Evolutionary conservation across 2,888 invertebrate species (phyloP), one percentile per base, ranked within the genome.

Genomic region (Pharmacophagus antenor): DNA sequence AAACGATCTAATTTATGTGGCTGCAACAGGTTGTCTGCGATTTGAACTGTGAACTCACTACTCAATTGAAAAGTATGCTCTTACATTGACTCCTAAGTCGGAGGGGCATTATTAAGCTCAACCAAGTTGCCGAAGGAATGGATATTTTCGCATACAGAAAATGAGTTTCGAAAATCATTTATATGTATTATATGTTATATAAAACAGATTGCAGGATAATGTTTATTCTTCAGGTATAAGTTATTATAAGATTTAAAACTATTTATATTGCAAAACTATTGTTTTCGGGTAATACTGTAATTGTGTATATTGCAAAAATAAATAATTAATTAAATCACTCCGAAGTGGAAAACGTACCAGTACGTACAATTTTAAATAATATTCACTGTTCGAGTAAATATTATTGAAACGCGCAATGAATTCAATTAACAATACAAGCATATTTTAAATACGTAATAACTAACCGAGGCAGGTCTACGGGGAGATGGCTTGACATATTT

Each of bases 401-500:
- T 8, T 18, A 37, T 42, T 27, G 44, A 52, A 18, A 37, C 52
- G 47, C 23, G 12, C 46, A 12, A 52, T 52, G 47, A 47, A 58
- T 52, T 37, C 17, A 21, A 58, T 41, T 52, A 44, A 54, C 54
- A 50, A 59, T 44, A 59, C 50, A 22, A 10, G 17, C 54, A 25
- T 18, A 48, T 48, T 27, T 49, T 50, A 44, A 49, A 55, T 44
- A 59, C 44, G 23, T 47, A 51, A 60, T 55, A 37, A 46, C 42
- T 54, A 55, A 59, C 59, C n/a, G n/a, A n/a, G n/a, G 37, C 10
- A 25, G 46, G 50, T 25, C 60, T 23, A 51, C 18, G 17, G 60
- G 60, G 55, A 60, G 20, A 51, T 46, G 12, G 41, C 46, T 37
- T 21, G 50, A 55, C 60, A 31, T 50, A 51, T 51, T 60, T 37